These are phyloP conservation scores for Acrobeloides nanus DNA, from an alignment of 2,888 invertebrate species.

Conservation along the genomic window DNA sequence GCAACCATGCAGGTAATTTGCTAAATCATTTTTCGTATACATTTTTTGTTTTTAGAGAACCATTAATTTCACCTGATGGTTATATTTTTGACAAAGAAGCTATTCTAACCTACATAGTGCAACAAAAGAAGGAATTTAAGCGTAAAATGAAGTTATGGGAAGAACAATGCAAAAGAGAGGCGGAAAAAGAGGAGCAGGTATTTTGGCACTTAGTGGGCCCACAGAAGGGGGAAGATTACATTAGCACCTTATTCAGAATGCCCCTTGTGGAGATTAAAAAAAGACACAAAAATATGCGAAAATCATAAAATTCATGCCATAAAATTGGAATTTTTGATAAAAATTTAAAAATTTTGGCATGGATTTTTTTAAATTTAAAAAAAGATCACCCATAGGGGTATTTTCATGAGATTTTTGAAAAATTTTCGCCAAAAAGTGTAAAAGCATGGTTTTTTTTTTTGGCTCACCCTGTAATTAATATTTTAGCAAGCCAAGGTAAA, in stretches of 20 bases:
- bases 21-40: not conserved
- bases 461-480: too few species aligned
- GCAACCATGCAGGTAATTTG: slow-evolving; percentile 77
- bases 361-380: too few species aligned
- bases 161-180: slow-evolving; percentile 33
- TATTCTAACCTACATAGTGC: slow-evolving; percentile 83
- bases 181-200: slow-evolving; percentile 24
- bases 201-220: not conserved
- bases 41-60: slow-evolving; percentile 34
- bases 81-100: slow-evolving; percentile 93
- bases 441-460: too few species aligned
- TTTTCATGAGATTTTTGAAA: too few species aligned
- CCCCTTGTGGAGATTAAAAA: too few species aligned
- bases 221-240: not conserved
- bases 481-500: slow-evolving; percentile 13
- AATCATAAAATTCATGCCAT: too few species aligned
- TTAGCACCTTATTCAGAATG: too few species aligned
- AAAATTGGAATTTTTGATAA: too few species aligned
- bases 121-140: slow-evolving; percentile 83
- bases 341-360: too few species aligned
- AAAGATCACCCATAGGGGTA: too few species aligned
- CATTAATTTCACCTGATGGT: slow-evolving; percentile 64
- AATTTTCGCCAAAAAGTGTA: too few species aligned
- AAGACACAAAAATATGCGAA: too few species aligned
- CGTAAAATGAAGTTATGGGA: slow-evolving; percentile 85